phyloP scores from a whole-genome alignment of 2,113 vertebrate species.

The Sebastes fasciatus region DNA sequence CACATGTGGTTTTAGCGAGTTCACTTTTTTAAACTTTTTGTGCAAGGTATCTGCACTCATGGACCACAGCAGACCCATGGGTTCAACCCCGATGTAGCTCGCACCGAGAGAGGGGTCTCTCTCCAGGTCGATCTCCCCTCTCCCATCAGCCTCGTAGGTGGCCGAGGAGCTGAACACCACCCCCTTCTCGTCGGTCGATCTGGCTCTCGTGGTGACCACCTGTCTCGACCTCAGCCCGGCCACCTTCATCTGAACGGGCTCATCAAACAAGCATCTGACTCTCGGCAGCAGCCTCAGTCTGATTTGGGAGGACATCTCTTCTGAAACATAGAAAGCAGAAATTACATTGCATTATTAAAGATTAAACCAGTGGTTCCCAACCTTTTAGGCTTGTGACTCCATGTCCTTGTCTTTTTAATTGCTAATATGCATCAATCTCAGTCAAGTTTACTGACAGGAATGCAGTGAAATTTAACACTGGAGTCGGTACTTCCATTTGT shows the following conservation, averaged over 20 bases:
- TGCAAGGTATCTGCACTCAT: not conserved
- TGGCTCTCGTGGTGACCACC: constrained; percentile 18
- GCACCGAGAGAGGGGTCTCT: not conserved
- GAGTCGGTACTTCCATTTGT: too few species aligned
- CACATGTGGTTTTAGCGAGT: not conserved
- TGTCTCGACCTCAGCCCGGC: constrained; percentile 1
- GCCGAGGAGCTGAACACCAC: constrained; percentile 7
- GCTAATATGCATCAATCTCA: too few species aligned
- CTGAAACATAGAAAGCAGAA: not conserved
- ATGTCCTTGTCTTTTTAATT: too few species aligned
- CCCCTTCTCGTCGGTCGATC: not conserved
- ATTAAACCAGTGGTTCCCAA: too few species aligned
- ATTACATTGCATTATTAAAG: too few species aligned
- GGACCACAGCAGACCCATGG: constrained; percentile 17
- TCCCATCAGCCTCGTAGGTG: constrained; percentile 1
- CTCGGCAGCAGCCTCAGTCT: constrained; percentile 4
- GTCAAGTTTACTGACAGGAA: too few species aligned
- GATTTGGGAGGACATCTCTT: constrained; percentile 13
- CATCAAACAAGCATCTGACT: constrained; percentile 8
- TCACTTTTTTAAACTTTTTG: not conserved
- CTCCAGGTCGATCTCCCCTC: constrained; percentile 13
- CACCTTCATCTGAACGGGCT: constrained; percentile 3
- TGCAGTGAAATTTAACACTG: too few species aligned
- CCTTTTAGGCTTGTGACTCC: too few species aligned
- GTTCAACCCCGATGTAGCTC: not conserved